Evolutionary conservation across 2,113 vertebrate species (phyloP).

Genomic region (Nothoprocta perdicaria): DNA sequence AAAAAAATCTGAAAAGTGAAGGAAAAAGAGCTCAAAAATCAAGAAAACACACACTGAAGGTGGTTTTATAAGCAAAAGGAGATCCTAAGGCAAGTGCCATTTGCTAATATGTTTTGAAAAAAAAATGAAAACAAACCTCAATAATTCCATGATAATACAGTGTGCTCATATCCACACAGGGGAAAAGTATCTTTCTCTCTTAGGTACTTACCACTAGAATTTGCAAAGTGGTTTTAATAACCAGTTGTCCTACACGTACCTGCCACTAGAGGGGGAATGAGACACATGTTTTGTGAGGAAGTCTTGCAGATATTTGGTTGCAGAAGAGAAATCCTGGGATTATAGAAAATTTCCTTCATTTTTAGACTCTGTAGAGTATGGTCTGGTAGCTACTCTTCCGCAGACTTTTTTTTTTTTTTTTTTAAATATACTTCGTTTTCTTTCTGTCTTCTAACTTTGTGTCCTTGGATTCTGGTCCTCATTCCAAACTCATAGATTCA

Average conservation of each 20-base stretch:
- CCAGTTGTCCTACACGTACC: conserved; percentile 16
- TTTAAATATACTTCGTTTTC: background rate
- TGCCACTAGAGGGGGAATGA: conserved; percentile 66
- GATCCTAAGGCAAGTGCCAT: background rate
- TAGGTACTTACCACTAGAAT: background rate
- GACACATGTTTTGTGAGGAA: background rate
- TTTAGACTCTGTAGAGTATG: background rate
- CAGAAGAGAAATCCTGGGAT: background rate
- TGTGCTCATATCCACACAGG: background rate
- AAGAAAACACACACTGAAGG: background rate
- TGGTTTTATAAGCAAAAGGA: background rate
- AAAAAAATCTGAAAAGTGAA: background rate
- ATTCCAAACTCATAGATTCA: background rate
- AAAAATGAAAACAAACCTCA: background rate
- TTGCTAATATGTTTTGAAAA: background rate
- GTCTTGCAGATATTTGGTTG: background rate
- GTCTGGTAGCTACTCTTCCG: background rate
- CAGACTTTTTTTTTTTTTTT: background rate
- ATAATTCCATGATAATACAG: background rate
- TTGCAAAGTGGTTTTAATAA: background rate
- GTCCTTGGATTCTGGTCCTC: background rate
- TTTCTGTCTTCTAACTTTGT: background rate
- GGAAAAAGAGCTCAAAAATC: background rate
- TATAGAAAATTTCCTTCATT: background rate
- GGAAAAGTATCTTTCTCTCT: background rate